phyloP scores from a whole-genome alignment of 2,797 vertebrate species.

The Gila robusta region DNA sequence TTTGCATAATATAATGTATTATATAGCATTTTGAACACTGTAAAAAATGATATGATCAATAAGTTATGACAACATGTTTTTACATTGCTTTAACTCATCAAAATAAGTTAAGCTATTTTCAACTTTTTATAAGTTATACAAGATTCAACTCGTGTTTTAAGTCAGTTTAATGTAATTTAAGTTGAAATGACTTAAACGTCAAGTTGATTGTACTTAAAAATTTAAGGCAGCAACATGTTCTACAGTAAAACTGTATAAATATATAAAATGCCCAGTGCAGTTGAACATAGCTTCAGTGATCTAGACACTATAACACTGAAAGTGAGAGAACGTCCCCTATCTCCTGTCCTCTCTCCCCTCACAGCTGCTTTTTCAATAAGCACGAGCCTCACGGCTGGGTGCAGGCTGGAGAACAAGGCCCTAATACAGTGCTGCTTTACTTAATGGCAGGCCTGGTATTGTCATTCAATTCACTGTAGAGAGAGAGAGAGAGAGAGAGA shows the following conservation, averaged over 20 bases:
- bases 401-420: constrained; percentile 79
- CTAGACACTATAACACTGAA: constrained; percentile 68
- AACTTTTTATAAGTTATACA: too few relatives aligned
- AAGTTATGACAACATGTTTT: too few relatives aligned
- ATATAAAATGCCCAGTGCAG: background rate
- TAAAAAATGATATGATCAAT: too few relatives aligned
- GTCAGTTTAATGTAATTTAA: too few relatives aligned
- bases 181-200: too few relatives aligned
- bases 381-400: constrained; percentile 76
- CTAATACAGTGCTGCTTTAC: constrained; percentile 77
- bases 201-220: too few relatives aligned
- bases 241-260: background rate
- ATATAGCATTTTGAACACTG: too few relatives aligned
- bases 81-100: background rate
- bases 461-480: constrained; percentile 75
- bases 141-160: background rate
- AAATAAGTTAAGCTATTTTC: background rate
- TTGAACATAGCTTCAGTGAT: background rate
- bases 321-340: constrained; percentile 54
- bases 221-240: too few relatives aligned
- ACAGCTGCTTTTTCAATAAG: constrained; percentile 85
- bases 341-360: constrained; percentile 49
- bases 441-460: constrained; percentile 81
- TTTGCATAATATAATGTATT: background rate
- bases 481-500: constrained; percentile 59